Conservation (phyloP, 2,797 vertebrate genomes). For the Coccyzus lansbergi region DNA sequence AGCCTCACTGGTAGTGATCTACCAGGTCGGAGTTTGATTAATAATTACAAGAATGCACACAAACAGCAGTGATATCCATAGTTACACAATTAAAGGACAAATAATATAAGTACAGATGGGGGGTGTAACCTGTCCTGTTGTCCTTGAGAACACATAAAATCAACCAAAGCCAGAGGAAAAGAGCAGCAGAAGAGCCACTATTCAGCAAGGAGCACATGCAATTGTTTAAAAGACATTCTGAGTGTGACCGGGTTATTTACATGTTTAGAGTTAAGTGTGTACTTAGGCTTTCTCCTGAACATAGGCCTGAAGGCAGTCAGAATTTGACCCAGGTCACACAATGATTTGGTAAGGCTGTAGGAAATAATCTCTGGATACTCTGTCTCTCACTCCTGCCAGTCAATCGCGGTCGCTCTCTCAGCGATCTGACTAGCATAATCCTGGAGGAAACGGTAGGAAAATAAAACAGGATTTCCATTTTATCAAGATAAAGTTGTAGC, state of each 20-base stretch:
- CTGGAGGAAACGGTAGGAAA: not conserved
- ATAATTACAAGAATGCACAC: not conserved
- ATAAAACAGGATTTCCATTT: conserved; percentile 52
- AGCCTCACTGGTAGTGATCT: not conserved
- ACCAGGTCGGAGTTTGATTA: not conserved
- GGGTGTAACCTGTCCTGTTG: not conserved
- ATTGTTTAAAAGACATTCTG: not conserved
- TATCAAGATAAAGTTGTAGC: conserved; percentile 54
- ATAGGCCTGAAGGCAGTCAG: not conserved
- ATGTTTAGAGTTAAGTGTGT: not conserved
- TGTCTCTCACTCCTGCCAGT: not conserved
- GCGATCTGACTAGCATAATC: not conserved
- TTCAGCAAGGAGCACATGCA: not conserved
- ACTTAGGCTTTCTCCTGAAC: not conserved
- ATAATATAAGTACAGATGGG: not conserved
- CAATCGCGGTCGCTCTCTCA: not conserved
- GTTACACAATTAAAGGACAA: not conserved
- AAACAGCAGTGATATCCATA: not conserved
- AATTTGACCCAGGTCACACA: conserved; percentile 6
- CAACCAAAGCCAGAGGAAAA: not conserved
- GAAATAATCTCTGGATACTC: not conserved
- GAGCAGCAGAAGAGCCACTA: not conserved
- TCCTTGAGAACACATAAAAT: not conserved
- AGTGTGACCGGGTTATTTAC: not conserved
- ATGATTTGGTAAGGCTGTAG: not conserved